Percentiles rank a stretch among this genome's conserved stretches.
Evolutionary conservation across 1,140 invertebrate genomes (phyloP).

Genomic region (Drosophila funebris): DNA sequence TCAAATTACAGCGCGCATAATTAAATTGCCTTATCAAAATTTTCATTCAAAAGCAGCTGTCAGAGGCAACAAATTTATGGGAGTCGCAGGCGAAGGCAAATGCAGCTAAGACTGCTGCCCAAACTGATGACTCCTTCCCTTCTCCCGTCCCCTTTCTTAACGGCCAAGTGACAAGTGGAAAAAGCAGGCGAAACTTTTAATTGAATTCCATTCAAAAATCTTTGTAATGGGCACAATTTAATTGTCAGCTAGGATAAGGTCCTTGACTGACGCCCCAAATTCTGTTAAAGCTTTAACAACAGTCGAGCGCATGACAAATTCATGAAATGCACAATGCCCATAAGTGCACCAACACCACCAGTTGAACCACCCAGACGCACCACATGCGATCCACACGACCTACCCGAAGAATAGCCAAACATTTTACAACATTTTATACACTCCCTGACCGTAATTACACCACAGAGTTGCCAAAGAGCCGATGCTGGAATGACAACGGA

Average conservation of each 20-base stretch:
- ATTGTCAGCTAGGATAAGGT: conserved; percentile 57
- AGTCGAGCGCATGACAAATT: conserved; percentile 75
- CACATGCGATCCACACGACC: too few relatives aligned
- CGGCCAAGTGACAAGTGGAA: conserved; percentile 2
- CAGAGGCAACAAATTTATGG: conserved; percentile 40
- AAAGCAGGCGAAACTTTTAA: conserved; percentile 63
- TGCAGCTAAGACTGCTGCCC: conserved; percentile 42
- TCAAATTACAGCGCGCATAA: conserved; percentile 72
- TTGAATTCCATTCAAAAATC: conserved; percentile 76
- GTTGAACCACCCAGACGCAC: conserved; percentile 13
- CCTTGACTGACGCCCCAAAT: conserved; percentile 4
- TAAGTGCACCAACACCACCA: conserved; percentile 50
- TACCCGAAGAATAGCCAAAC: conserved; percentile 23
- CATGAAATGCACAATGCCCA: conserved; percentile 72
- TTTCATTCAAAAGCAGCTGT: conserved; percentile 63
- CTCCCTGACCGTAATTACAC: conserved; percentile 75
- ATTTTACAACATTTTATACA: conserved; percentile 73
- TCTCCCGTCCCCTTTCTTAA: neutral
- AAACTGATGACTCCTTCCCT: neutral
- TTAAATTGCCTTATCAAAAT: conserved; percentile 80
- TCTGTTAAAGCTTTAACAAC: conserved; percentile 47
- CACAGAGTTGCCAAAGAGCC: conserved; percentile 44
- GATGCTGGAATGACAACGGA: neutral
- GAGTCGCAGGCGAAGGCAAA: neutral
- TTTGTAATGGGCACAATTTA: conserved; percentile 72